Percentiles rank a stretch among this genome's conserved stretches.
Evolutionary conservation across 2,797 vertebrate genomes (phyloP).

Genomic region (Eutrigla gurnardus): DNA sequence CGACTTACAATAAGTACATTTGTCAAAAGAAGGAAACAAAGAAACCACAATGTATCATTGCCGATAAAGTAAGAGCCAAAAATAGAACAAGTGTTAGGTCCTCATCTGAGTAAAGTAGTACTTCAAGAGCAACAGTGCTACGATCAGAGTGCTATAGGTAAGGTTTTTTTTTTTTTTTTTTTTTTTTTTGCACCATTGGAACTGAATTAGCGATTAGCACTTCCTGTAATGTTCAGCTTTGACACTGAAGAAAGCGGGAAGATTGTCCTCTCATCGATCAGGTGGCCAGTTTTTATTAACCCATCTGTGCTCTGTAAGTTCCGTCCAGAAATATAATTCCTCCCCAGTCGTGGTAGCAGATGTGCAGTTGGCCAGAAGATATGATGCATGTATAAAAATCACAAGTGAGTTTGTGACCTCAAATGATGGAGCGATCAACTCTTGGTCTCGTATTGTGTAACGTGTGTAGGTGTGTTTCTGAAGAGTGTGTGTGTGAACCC

Average conservation of each 20-base stretch:
- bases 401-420: constrained; percentile 2
- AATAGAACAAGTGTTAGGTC: no score
- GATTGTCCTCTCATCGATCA: background rate
- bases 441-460: constrained; percentile 15
- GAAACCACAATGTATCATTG: no score
- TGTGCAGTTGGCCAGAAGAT: constrained; percentile 4
- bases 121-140: no score
- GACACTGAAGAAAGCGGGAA: background rate
- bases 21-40: no score
- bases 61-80: no score
- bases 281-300: background rate
- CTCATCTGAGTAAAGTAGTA: no score
- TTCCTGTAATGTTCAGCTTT: background rate
- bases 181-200: background rate
- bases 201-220: background rate
- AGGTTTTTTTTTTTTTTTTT: no score
- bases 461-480: constrained; percentile 18
- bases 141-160: no score
- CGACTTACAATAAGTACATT: no score
- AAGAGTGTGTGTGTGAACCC: constrained; percentile 23
- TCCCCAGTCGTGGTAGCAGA: background rate
- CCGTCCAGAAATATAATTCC: constrained; percentile 1
- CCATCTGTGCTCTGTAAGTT: background rate
- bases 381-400: background rate
- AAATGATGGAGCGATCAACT: constrained; percentile 38